Conservation (phyloP, 2,888 invertebrate species). For the Desoria tigrina region DNA sequence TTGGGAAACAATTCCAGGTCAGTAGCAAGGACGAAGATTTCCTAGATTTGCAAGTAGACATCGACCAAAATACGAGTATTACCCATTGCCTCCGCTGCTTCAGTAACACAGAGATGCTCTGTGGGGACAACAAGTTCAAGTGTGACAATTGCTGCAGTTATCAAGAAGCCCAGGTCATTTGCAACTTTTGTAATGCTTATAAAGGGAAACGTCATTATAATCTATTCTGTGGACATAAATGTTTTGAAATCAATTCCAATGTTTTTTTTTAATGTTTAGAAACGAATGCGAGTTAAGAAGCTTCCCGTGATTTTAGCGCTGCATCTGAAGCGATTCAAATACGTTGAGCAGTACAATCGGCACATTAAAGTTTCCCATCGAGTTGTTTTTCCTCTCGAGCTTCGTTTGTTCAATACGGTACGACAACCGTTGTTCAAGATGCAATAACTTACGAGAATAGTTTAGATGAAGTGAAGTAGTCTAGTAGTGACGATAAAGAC, state of each 20-base stretch:
- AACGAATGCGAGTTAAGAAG: slow-evolving; percentile 97
- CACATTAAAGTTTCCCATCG: slow-evolving; percentile 99
- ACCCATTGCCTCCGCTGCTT: slow-evolving; percentile 97
- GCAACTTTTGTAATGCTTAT: too few species aligned
- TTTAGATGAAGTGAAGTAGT: too few species aligned
- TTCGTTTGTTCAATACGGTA: slow-evolving; percentile 95
- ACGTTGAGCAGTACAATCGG: slow-evolving; percentile 97
- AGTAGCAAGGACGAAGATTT: slow-evolving; percentile 99
- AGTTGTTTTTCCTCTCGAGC: slow-evolving; percentile 96
- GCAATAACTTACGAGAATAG: too few species aligned
- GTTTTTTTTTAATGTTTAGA: slow-evolving; percentile 57
- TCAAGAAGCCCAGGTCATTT: slow-evolving; percentile 89
- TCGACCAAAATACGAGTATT: slow-evolving; percentile 98
- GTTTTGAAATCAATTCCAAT: slow-evolving; percentile 8
- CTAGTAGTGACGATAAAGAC: too few species aligned
- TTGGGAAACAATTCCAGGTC: too few species aligned
- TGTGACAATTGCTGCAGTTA: slow-evolving; percentile 99
- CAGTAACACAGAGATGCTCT: slow-evolving; percentile 96
- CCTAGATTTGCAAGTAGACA: slow-evolving; percentile 97
- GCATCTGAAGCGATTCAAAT: slow-evolving; percentile 95
- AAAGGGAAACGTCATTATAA: background rate
- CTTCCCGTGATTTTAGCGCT: slow-evolving; percentile 95
- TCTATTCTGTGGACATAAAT: background rate
- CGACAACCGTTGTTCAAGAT: slow-evolving; percentile 58
- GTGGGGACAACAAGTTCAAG: slow-evolving; percentile 99